A percentile compares a stretch with the other conserved stretches of the same genome.
Evolutionary conservation across 2,888 invertebrate genomes (phyloP).

Genomic region (Tetropium fuscum): DNA sequence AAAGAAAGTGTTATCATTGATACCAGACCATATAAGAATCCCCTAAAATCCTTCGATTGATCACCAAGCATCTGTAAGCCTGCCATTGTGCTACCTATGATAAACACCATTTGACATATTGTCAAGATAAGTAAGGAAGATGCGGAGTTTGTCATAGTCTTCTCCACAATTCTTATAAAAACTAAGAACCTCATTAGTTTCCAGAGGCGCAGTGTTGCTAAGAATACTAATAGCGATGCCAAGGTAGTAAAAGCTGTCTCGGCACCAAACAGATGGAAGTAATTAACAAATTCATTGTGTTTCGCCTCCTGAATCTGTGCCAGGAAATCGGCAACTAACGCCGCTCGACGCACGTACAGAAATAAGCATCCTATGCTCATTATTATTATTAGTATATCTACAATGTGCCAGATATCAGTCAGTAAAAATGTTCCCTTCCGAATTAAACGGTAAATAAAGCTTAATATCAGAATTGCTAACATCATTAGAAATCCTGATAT

Average conservation of each 20-base stretch:
- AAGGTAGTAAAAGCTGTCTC: conserved; percentile 45
- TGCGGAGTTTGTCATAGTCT: conserved; percentile 43
- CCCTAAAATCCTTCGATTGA: conserved; percentile 36
- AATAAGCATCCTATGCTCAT: conserved; percentile 39
- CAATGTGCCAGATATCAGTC: not conserved
- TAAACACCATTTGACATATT: conserved; percentile 34
- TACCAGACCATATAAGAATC: conserved; percentile 28
- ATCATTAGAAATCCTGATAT: not conserved
- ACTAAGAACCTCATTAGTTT: conserved; percentile 47
- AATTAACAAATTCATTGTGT: conserved; percentile 51
- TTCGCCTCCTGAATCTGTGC: conserved; percentile 30
- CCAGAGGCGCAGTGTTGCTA: conserved; percentile 52
- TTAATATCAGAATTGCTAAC: not conserved
- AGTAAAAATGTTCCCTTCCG: not conserved
- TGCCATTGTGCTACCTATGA: conserved; percentile 33
- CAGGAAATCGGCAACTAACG: conserved; percentile 20
- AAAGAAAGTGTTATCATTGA: conserved; percentile 40
- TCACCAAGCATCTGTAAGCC: conserved; percentile 28
- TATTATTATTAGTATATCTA: conserved; percentile 20
- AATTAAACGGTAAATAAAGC: not conserved
- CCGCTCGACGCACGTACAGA: conserved; percentile 32
- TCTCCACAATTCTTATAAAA: conserved; percentile 45
- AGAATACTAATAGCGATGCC: conserved; percentile 44
- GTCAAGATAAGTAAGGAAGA: conserved; percentile 39
- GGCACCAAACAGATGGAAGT: conserved; percentile 44